Evolutionary conservation across 2,888 invertebrate genomes (phyloP).

Genomic region (Erannis defoliaria): DNA sequence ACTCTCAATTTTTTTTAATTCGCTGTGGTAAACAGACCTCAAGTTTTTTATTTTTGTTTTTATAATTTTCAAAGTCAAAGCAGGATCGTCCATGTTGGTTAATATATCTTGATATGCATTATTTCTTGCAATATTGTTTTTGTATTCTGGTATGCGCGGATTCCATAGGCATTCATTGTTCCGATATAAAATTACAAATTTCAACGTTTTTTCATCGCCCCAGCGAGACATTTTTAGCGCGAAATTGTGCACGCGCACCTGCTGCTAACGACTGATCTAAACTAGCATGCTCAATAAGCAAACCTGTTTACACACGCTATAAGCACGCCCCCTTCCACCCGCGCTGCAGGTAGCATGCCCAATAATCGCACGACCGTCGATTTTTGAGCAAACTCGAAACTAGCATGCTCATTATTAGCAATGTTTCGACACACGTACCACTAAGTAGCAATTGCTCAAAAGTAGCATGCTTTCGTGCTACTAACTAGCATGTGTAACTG

Average conservation of each 20-base stretch:
- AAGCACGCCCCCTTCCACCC: constrained; percentile 38
- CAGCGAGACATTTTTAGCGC: not conserved
- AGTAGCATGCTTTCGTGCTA: not conserved
- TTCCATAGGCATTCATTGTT: not conserved
- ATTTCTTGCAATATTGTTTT: constrained; percentile 5
- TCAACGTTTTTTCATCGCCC: not conserved
- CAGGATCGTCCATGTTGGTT: constrained; percentile 3
- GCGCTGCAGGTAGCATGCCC: constrained; percentile 43
- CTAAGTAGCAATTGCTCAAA: constrained; percentile 3
- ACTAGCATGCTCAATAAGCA: not conserved
- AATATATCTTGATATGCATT: not conserved
- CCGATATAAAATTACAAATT: constrained; percentile 4
- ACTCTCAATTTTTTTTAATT: constrained; percentile 38
- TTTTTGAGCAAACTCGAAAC: constrained; percentile 39
- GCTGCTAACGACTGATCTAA: not conserved
- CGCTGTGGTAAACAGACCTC: constrained; percentile 38
- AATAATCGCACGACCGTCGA: constrained; percentile 40
- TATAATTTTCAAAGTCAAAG: constrained; percentile 1
- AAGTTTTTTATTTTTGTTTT: constrained; percentile 33
- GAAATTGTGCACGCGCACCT: constrained; percentile 1
- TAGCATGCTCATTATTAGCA: constrained; percentile 4
- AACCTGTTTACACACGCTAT: constrained; percentile 12
- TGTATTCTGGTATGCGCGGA: not conserved
- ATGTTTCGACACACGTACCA: not conserved
- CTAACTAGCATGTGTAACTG: not conserved